These are phyloP conservation scores for Netelia inedita DNA, from an alignment of 2,888 invertebrate genomes.

Conservation along the genomic window DNA sequence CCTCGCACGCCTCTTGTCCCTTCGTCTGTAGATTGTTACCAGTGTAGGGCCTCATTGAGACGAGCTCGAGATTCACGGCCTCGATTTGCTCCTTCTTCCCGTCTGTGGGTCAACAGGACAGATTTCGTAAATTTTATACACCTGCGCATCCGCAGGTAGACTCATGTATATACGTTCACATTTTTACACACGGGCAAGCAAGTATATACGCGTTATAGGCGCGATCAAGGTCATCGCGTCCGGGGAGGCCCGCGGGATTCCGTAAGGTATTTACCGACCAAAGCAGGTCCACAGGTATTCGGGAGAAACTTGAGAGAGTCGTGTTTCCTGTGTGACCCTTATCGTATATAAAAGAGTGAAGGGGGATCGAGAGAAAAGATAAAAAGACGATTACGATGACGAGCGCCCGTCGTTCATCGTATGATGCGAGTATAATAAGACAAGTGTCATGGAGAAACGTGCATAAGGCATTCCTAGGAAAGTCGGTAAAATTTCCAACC, in stretches of 20 bases:
- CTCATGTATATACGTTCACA: slow-evolving; percentile 9
- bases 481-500: background rate
- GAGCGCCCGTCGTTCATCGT: slow-evolving; percentile 38
- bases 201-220: slow-evolving; percentile 2
- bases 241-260: slow-evolving; percentile 40
- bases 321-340: slow-evolving; percentile 69
- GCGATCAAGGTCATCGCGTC: slow-evolving; percentile 61
- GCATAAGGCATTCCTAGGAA: background rate
- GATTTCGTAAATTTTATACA: slow-evolving; percentile 60
- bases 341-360: slow-evolving; percentile 50
- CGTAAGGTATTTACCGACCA: slow-evolving; percentile 45
- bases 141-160: slow-evolving; percentile 32
- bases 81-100: slow-evolving; percentile 86
- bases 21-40: slow-evolving; percentile 86
- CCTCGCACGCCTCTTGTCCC: slow-evolving; percentile 84
- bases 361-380: slow-evolving; percentile 42
- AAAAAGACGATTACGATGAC: slow-evolving; percentile 12
- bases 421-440: slow-evolving; percentile 1
- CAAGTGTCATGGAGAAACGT: background rate
- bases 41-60: slow-evolving; percentile 89
- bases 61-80: slow-evolving; percentile 93
- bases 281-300: slow-evolving; percentile 67
- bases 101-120: slow-evolving; percentile 71
- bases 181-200: background rate
- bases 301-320: slow-evolving; percentile 70